Conservation (phyloP, 23 tunicate genomes). For the Trididemnum clinides region DNA sequence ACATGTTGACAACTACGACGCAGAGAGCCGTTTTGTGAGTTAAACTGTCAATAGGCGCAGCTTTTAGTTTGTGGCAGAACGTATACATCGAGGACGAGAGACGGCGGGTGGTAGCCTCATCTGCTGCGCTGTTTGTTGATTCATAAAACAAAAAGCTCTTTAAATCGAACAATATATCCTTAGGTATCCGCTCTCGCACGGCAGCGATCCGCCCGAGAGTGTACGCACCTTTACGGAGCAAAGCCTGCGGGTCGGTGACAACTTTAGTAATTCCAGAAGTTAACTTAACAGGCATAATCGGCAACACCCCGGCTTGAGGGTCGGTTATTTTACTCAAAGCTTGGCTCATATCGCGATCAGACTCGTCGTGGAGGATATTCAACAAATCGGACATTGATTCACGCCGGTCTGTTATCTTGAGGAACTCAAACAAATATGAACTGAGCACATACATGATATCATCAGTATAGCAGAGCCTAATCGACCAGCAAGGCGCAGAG, state of each 20-base stretch:
- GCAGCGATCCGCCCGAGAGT: conserved; percentile 50
- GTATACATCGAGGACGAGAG: neutral
- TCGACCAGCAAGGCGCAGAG: conserved; percentile 69
- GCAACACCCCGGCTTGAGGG: conserved; percentile 30
- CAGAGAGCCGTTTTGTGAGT: conserved; percentile 75
- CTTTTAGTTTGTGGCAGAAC: conserved; percentile 65
- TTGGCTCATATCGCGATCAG: conserved; percentile 72
- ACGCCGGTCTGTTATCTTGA: conserved; percentile 40
- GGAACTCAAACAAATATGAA: conserved; percentile 52
- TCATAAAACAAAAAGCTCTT: conserved; percentile 50
- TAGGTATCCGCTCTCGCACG: conserved; percentile 45
- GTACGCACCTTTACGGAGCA: conserved; percentile 57
- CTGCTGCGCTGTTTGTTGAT: neutral
- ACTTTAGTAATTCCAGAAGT: conserved; percentile 80
- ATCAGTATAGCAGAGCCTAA: conserved; percentile 68
- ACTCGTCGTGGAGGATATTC: conserved; percentile 7
- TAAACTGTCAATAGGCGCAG: conserved; percentile 83
- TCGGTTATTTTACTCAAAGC: conserved; percentile 74
- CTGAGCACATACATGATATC: conserved; percentile 58
- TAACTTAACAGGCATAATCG: conserved; percentile 58
- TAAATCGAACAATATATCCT: conserved; percentile 40
- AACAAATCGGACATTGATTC: conserved; percentile 60
- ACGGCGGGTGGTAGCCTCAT: neutral
- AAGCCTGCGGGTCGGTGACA: conserved; percentile 55
- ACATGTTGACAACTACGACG: conserved; percentile 68